Evolutionary conservation across 2,113 vertebrate species (phyloP).

Genomic region (Pseudorhombus dupliciocellatus): DNA sequence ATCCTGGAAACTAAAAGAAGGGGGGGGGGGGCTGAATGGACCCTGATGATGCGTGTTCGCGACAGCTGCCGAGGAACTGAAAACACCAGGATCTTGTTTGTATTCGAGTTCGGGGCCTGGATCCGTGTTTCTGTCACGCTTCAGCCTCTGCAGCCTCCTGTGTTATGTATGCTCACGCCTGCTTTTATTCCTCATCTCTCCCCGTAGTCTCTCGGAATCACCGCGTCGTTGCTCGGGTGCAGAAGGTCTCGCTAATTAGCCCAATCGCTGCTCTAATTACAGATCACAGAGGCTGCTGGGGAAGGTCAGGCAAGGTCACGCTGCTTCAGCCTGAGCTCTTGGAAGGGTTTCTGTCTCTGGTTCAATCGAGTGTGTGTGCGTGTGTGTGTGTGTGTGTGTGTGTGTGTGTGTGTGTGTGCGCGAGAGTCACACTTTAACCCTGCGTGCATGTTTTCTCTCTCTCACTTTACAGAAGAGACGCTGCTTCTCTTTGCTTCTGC

Average conservation of each 20-base stretch:
- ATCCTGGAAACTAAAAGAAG: too few species aligned
- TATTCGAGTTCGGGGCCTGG: neutral
- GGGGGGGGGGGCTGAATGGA: constrained; percentile 5
- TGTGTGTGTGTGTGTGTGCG: too few species aligned
- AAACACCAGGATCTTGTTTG: constrained; percentile 23
- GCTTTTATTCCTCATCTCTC: constrained; percentile 16
- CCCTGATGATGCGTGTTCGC: constrained; percentile 28
- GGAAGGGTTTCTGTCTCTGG: neutral
- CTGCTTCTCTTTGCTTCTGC: too few species aligned
- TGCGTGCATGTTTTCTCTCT: too few species aligned
- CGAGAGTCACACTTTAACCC: too few species aligned
- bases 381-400: neutral
- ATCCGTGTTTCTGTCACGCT: constrained; percentile 52
- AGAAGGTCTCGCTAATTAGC: constrained; percentile 59
- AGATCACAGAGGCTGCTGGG: constrained; percentile 45
- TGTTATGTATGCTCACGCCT: constrained; percentile 42
- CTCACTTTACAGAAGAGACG: too few species aligned
- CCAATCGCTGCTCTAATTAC: constrained; percentile 60
- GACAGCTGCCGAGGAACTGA: constrained; percentile 26
- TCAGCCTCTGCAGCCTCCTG: constrained; percentile 12
- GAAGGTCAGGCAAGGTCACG: constrained; percentile 54
- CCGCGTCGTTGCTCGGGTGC: constrained; percentile 27
- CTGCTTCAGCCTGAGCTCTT: neutral
- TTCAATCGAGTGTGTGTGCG: neutral
- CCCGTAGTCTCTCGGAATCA: constrained; percentile 30